Evolutionary conservation across 2,888 invertebrate genomes (phyloP), one percentile per base, ranked within the genome.

Genomic region (Bruchidius siliquastri): DNA sequence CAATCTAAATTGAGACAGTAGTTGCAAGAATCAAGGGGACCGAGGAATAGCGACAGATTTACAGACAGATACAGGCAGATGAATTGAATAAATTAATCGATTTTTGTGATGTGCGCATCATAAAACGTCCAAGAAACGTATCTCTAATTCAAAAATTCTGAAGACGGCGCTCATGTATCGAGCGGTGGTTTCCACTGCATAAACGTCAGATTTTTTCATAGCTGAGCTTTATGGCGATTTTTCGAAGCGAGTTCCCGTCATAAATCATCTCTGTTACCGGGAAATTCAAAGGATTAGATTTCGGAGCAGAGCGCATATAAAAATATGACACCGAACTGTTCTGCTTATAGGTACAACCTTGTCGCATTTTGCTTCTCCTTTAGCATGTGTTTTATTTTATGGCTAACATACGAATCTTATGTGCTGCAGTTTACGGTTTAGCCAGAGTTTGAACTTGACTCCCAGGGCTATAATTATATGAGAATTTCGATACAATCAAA

Each of bases 221-320:
- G 49, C 1, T 13, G 73, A 71, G 49, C 72, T 77, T 77, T 75
- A 77, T 73, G 76, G 73, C 71, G 73, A 72, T 71, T 74, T 75
- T 71, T 74, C 49, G 49, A 49, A 49, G 49, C 49, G 49, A 49
- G 49, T 49, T 49, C 49, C 49, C 49, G 49, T 49, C 49, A 13
- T 49, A 49, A 49, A 49, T 49, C 49, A 49, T 49, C 49, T 8
- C 49, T 13, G 49, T 49, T 49, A 49, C 49, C 49, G 49, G 49
- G 49, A 49, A 49, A 49, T 49, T 49, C 49, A 49, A 49, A 49
- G 49, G 49, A 49, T 49, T 49, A 49, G 49, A 49, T 49, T 49
- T 49, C 49, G 49, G 49, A 49, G 13, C 49, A 18, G 49, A 49
- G 49, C 13, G 49, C 49, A 49, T 49, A 49, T 49, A 49, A 49